phyloP scores from a whole-genome alignment of 2,888 invertebrate species.

The Drosophila seclusa region DNA sequence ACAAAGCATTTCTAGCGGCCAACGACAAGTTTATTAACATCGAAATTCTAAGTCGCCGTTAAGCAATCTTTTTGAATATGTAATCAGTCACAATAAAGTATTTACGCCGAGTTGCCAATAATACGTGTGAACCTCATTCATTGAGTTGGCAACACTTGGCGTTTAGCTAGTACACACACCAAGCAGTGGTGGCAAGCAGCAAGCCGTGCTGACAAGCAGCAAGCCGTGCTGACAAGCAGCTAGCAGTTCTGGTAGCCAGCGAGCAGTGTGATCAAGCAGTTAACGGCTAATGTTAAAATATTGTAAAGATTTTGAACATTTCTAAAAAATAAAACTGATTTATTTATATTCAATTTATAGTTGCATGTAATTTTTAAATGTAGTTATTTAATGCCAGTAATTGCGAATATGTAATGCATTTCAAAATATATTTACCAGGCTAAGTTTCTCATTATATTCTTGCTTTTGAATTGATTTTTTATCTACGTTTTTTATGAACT shows the following conservation, averaged over 20 bases:
- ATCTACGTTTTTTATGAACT: not conserved
- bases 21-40: constrained; percentile 79
- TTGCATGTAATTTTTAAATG: not conserved
- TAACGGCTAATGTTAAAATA: not conserved
- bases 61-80: not conserved
- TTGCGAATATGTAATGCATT: not conserved
- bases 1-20: constrained; percentile 79
- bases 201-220: constrained; percentile 3
- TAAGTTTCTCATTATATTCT: not conserved
- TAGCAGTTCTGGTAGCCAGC: accelerated
- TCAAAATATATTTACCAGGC: not conserved
- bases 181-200: not conserved
- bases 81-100: not conserved
- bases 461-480: not conserved
- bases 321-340: not conserved
- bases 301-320: not conserved
- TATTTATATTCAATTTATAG: not conserved
- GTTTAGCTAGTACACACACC: constrained; percentile 22
- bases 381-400: not conserved
- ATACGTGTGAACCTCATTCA: not conserved
- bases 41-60: constrained; percentile 62
- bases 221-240: not conserved
- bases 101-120: not conserved
- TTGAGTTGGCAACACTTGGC: constrained; percentile 18
- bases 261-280: not conserved